phyloP scores from a whole-genome alignment of 2,888 invertebrate species.

The Chamaedrilus cognettii region DNA sequence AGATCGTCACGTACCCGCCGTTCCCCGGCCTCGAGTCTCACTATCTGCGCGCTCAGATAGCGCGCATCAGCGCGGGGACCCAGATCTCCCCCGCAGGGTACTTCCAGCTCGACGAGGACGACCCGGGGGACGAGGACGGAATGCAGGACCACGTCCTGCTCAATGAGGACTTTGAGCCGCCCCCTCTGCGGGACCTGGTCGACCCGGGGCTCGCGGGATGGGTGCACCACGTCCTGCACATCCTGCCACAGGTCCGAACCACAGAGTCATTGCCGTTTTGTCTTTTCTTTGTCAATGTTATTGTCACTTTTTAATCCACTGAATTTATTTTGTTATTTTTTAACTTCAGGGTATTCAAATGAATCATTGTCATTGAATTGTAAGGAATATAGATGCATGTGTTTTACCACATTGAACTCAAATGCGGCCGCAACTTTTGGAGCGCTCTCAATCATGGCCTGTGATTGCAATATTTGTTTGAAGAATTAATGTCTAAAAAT shows the following conservation, averaged over 20 bases:
- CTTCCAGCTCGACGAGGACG: slow-evolving; percentile 68
- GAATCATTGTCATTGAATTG: no score
- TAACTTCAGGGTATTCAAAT: no score
- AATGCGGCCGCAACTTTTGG: no score
- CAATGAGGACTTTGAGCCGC: slow-evolving; percentile 74
- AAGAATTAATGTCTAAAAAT: no score
- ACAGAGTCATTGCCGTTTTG: no score
- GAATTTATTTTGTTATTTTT: no score
- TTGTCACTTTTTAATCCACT: no score
- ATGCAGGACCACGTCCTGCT: slow-evolving; percentile 55
- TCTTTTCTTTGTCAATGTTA: background rate
- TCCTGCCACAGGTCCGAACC: slow-evolving; percentile 71
- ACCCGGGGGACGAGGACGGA: slow-evolving; percentile 69
- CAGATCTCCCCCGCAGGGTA: slow-evolving; percentile 76
- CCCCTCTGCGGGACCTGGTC: slow-evolving; percentile 70
- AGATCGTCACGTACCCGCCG: slow-evolving; percentile 70
- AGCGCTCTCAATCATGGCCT: no score
- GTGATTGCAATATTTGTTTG: no score
- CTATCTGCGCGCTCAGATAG: slow-evolving; percentile 81
- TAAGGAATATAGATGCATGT: no score
- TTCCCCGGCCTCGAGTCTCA: slow-evolving; percentile 85
- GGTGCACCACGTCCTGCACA: slow-evolving; percentile 80
- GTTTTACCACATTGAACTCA: no score
- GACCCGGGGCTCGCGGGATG: slow-evolving; percentile 74
- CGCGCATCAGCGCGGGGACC: slow-evolving; percentile 80